Percentiles rank a stretch among this genome's conserved stretches.
phyloP scores from a whole-genome alignment of 2,888 invertebrate species.

The Nemurella pictetii region DNA sequence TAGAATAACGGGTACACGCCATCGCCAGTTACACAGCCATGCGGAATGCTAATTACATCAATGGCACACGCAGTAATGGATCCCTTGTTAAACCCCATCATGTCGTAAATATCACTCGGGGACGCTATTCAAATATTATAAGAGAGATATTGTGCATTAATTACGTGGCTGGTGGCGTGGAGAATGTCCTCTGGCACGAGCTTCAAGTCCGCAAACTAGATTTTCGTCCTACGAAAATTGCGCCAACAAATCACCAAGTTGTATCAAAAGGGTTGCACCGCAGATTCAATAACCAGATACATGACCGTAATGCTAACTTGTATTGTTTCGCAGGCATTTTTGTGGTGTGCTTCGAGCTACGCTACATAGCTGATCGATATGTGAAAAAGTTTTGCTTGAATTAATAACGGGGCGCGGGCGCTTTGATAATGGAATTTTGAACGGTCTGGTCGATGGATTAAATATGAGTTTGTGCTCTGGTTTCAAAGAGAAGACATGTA shows the following conservation, averaged over 20 bases:
- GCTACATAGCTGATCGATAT: not conserved
- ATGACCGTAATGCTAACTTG: not conserved
- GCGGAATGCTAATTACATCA: constrained; percentile 16
- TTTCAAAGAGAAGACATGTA: not conserved
- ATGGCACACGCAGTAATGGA: not conserved
- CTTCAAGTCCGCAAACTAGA: not conserved
- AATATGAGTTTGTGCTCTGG: not conserved
- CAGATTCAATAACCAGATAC: not conserved
- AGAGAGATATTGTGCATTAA: constrained; percentile 22
- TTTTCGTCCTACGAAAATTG: not conserved
- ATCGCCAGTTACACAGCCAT: not conserved
- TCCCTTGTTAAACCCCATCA: not conserved
- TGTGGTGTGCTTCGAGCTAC: not conserved
- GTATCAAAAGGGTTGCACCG: not conserved
- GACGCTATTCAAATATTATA: constrained; percentile 23
- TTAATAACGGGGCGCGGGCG: not conserved
- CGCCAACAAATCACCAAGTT: not conserved
- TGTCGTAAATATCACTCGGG: constrained; percentile 15
- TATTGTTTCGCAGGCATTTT: not conserved
- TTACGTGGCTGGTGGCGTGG: not conserved
- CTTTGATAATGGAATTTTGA: not conserved
- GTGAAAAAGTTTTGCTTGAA: not conserved
- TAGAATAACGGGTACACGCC: no score
- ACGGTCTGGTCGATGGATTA: not conserved
- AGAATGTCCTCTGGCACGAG: not conserved